phyloP scores from a whole-genome alignment of 2,113 vertebrate genomes.

The Leptosomus discolor region DNA sequence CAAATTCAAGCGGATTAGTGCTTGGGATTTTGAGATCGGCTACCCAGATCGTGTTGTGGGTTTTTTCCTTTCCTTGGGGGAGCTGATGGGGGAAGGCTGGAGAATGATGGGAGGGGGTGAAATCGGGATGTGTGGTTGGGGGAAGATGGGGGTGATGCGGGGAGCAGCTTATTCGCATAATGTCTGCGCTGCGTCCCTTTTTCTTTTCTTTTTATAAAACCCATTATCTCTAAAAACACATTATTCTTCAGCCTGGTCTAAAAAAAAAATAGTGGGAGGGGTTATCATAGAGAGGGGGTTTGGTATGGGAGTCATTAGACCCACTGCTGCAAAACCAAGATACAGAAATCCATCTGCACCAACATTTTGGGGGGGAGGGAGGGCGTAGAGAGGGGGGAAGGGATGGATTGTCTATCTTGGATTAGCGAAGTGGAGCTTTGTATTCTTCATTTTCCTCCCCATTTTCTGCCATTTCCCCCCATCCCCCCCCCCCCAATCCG shows the following conservation, averaged over 20 bases:
- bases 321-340: conserved; percentile 83
- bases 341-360: conserved; percentile 79
- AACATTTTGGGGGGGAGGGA: conserved; percentile 73
- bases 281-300: conserved; percentile 77
- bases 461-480: conserved; percentile 57
- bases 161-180: conserved; percentile 75
- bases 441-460: conserved; percentile 57
- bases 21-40: conserved; percentile 80
- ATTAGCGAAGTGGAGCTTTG: conserved; percentile 62
- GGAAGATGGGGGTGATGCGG: conserved; percentile 69
- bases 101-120: conserved; percentile 54
- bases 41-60: conserved; percentile 70
- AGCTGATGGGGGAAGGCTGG: conserved; percentile 63
- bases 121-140: conserved; percentile 51
- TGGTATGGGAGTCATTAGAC: conserved; percentile 75
- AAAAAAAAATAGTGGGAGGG: conserved; percentile 72
- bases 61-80: conserved; percentile 57
- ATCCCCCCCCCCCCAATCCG: conserved; percentile 29
- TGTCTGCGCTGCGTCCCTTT: conserved; percentile 65
- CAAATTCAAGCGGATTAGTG: conserved; percentile 78
- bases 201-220: conserved; percentile 67
- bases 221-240: conserved; percentile 84
- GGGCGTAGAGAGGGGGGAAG: conserved; percentile 62
- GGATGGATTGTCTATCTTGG: conserved; percentile 73
- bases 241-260: conserved; percentile 74